Percentiles rank a stretch among this genome's conserved stretches.
These are phyloP conservation scores for Drosophila demipolita DNA, from an alignment of 2,888 invertebrate genomes.

Conservation along the genomic window DNA sequence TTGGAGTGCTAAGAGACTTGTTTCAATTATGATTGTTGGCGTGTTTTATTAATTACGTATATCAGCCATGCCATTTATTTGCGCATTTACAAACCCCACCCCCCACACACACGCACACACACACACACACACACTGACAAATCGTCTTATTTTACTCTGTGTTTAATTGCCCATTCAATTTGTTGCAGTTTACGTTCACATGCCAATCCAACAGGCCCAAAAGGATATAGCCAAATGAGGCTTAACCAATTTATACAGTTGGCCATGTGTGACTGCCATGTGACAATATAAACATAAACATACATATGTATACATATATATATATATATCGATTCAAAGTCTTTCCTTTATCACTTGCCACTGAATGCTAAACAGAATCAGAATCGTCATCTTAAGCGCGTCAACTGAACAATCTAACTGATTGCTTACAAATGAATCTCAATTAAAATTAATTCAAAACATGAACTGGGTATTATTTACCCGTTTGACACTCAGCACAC, in stretches of 20 bases:
- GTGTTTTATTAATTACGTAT: constrained; percentile 79
- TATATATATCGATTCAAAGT: not conserved
- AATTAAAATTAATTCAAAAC: constrained; percentile 81
- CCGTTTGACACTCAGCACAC: constrained; percentile 68
- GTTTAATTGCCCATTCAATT: constrained; percentile 52
- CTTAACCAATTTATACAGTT: constrained; percentile 59
- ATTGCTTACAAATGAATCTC: constrained; percentile 81
- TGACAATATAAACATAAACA: too few relatives aligned
- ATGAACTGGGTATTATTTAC: constrained; percentile 81
- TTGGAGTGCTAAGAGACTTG: constrained; percentile 83
- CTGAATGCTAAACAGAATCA: constrained; percentile 51
- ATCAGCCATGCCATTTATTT: constrained; percentile 66
- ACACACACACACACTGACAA: not conserved
- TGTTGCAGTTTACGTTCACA: constrained; percentile 26
- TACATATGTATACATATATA: not conserved
- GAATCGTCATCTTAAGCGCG: constrained; percentile 64
- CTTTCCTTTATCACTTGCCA: not conserved
- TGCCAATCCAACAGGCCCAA: constrained; percentile 22
- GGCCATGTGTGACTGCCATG: constrained; percentile 50
- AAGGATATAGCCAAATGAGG: constrained; percentile 34
- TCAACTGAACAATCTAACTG: constrained; percentile 75
- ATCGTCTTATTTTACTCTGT: constrained; percentile 7
- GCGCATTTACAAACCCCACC: constrained; percentile 51
- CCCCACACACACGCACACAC: not conserved
- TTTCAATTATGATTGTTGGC: constrained; percentile 82